Base-by-base conservation (phyloP, 2,888 invertebrate genomes). In the Crocallis elinguaria region DNA sequence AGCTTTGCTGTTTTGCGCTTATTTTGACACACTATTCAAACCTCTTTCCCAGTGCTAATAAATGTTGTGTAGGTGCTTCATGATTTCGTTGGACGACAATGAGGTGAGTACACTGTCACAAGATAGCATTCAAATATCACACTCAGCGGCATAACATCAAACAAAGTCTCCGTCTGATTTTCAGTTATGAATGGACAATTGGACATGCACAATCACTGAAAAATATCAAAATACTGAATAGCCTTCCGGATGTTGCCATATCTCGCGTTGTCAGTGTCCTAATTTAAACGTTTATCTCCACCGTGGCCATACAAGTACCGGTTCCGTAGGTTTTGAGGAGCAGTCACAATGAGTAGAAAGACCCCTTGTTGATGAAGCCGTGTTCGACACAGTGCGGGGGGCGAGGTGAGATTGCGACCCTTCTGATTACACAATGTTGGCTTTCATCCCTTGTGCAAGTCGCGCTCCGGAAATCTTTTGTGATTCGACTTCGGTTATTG, bases 381-480 rank as follows among this genome's bases (percentile, higher is more conserved):
- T 87, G 87, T 89, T 88, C 87, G 83, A 83, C 82, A 82, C 76
- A 77, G 77, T 75, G 75, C 66, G 76, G 74, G 79, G 81, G 84
- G 79, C 75, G 84, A 83, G 85, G 85, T 79, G 79, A 87, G 88
- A 89, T 89, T 89, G 88, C 86, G 89, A 88, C 90, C 90, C 88
- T 90, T 86, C 86, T 91, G 90, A 91, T 91, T 91, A 91, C 90
- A 89, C 88, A 88, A 88, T 88, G 89, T 88, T 83, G 88, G 84
- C 88, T 88, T 88, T 89, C 88, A 88, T 89, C 86, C 88, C 87
- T 86, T 86, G 88, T 88, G 87, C 86, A 84, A 88, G 88, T 86
- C 88, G 87, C 85, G 88, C 84, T 79, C 88, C 89, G 89, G 89
- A 90, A 89, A 89, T 91, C 90, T 91, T 91, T 91, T 91, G 89